A percentile compares a stretch with the other conserved stretches of the same genome.
These are phyloP conservation scores for Enteromius anoplus DNA, from an alignment of 2,797 vertebrate genomes.

Conservation along the genomic window DNA sequence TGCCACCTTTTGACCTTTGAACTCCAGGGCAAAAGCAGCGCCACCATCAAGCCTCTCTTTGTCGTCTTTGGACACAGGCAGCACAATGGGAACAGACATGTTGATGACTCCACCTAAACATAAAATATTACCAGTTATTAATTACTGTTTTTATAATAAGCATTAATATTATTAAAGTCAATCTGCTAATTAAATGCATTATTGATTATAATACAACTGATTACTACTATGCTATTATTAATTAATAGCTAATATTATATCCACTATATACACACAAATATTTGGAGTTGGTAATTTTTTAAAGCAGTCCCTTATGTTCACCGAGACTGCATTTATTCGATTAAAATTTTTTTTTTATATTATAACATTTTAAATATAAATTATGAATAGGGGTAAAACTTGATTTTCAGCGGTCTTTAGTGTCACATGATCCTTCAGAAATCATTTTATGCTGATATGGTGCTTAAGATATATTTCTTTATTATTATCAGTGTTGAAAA, in stretches of 20 bases:
- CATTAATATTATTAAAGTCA: not conserved
- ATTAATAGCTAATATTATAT: not conserved
- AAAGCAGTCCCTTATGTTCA: not conserved
- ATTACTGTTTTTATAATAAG: not conserved
- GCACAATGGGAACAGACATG: conserved; percentile 90
- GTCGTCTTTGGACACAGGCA: conserved; percentile 81
- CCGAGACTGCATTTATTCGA: not conserved
- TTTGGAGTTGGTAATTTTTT: not conserved
- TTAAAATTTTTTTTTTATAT: not conserved
- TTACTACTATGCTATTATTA: not conserved
- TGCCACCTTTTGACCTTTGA: conserved; percentile 81
- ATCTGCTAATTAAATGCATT: not conserved
- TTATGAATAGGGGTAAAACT: not conserved
- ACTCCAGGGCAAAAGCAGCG: conserved; percentile 79
- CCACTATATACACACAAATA: not conserved
- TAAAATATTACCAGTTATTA: not conserved
- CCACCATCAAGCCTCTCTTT: conserved; percentile 81
- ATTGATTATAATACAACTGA: not conserved
- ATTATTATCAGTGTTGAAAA: not conserved
- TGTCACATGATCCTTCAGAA: not conserved
- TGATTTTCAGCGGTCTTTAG: not conserved
- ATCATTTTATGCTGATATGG: not conserved
- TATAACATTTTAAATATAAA: not conserved
- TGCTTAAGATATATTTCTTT: not conserved
- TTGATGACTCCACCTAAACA: conserved; percentile 88